Base-by-base conservation (phyloP, 1,140 invertebrate genomes). In the Drosophila ironensis region DNA sequence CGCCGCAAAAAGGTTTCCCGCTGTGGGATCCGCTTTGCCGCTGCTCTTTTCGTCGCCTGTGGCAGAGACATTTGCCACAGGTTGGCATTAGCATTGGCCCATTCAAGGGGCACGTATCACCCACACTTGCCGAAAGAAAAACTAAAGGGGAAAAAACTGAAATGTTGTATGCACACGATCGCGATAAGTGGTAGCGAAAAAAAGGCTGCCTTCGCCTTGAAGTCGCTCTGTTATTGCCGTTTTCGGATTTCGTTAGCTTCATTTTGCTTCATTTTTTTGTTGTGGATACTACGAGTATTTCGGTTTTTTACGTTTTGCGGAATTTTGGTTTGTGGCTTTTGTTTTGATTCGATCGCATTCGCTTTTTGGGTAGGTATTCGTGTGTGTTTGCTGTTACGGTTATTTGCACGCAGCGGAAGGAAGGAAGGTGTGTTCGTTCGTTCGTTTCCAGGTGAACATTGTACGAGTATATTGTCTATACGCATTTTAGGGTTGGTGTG, bases 351-450 rank as follows among this genome's bases (percentile, higher is more conserved):
- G n/a, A n/a, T n/a, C n/a, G n/a, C n/a, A n/a, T n/a, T n/a, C n/a
- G n/a, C n/a, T n/a, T n/a, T n/a, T n/a, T n/a, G n/a, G 4, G 33
- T 37, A 8, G 27, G 30, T 14, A 40, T 41, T 44, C 20, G 44
- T 25, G 24, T n/a, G n/a, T n/a, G n/a, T 33, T 54, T 46, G 45
- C 24, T 64, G 64, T 74, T 80, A 70, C 72, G 72, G 48, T 73
- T 70, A 71, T 64, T 57, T 48, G 44, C 44, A 37, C 52, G 42
- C 77, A 61, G 60, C 78, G 78, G 78, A 63, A 84, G 78, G 78
- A 63, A 84, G 78, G 73, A 74, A 82, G 78, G 78, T 82, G 78
- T 82, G 77, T 68, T 61, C 27, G 17, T n/a, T n/a, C n/a, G n/a
- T n/a, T n/a, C 6, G 33, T 52, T 46, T 70, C 37, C 46, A 30